These are phyloP conservation scores for Dinoponera quadriceps DNA, from an alignment of 1,140 invertebrate species.

Conservation along the genomic window DNA sequence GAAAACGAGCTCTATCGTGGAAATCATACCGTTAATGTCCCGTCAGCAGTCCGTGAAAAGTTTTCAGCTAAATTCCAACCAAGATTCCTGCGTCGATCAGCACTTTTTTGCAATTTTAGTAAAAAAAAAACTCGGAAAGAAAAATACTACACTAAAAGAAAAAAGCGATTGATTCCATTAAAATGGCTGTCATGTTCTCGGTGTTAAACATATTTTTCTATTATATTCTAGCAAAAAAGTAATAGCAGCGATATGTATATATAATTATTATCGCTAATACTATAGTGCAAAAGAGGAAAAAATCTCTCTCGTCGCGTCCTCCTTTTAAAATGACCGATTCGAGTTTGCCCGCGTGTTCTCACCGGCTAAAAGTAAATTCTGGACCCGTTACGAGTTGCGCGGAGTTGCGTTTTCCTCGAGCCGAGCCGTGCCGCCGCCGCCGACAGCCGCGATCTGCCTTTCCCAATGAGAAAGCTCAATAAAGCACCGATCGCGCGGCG, in stretches of 20 bases:
- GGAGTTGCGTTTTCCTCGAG: background rate
- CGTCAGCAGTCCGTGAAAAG: background rate
- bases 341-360: background rate
- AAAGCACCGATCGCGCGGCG: conserved; percentile 63
- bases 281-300: background rate
- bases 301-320: background rate
- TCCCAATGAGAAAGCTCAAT: conserved; percentile 69
- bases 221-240: too few relatives aligned
- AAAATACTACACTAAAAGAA: too few relatives aligned
- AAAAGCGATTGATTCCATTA: too few relatives aligned
- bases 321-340: background rate
- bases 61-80: background rate
- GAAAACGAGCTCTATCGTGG: background rate
- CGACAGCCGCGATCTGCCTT: conserved; percentile 48
- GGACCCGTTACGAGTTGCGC: background rate
- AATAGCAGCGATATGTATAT: too few relatives aligned
- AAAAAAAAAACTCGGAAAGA: too few relatives aligned
- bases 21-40: background rate
- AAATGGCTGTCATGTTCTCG: too few relatives aligned
- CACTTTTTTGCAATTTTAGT: too few relatives aligned
- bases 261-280: too few relatives aligned
- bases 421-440: conserved; percentile 2
- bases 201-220: too few relatives aligned
- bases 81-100: background rate
- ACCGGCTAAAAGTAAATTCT: conserved; percentile 2